Base-by-base conservation (phyloP, 1,140 invertebrate species). In the Calephelis virginiensis region DNA sequence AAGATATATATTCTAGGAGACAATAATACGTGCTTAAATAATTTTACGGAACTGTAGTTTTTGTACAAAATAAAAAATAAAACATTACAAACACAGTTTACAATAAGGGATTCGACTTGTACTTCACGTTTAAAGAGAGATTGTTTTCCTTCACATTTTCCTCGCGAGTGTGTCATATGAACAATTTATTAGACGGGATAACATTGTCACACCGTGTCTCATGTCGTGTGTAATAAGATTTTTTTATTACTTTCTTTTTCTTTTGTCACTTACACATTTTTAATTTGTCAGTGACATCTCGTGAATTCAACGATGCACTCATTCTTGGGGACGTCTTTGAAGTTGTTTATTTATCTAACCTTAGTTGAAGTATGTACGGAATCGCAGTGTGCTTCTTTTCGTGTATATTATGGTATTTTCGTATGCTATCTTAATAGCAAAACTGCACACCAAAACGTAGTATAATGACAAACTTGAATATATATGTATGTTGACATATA, bases 141-240 rank as follows among this genome's bases (percentile, higher is more conserved):
- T 85, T 86, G 83, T 89, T 89, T 84, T 84, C 80, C 77, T 85
- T 82, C 81, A 80, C 76, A 75, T 63, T 46, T 63, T 47, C 47
- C 43, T 48, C 17, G 74, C 75, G 73, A 71, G 73, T 77, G 81
- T 84, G 85, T 87, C 85, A 87, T 88, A 83, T 75, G 70, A 74
- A 81, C 84, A 83, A 88, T 88, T 87, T 88, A 88, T 90, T 86
- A 88, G 78, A 86, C 74, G 78, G 80, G 82, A 85, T 86, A 89
- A 90, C 85, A 87, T 85, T 87, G 86, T 90, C 80, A 80, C 74
- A 67, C 71, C 76, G 75, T 77, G 77, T 75, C 73, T 77, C 65
- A 67, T 63, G 70, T 68, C 72, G 64, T 78, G 69, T 77, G 78
- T 86, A 86, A 89, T 86, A 81, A 80, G 78, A 86, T 83, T 85